Evolutionary conservation across 2,113 vertebrate species (phyloP), one percentile per base, ranked within the genome.

Genomic region (Montifringilla adamsi): DNA sequence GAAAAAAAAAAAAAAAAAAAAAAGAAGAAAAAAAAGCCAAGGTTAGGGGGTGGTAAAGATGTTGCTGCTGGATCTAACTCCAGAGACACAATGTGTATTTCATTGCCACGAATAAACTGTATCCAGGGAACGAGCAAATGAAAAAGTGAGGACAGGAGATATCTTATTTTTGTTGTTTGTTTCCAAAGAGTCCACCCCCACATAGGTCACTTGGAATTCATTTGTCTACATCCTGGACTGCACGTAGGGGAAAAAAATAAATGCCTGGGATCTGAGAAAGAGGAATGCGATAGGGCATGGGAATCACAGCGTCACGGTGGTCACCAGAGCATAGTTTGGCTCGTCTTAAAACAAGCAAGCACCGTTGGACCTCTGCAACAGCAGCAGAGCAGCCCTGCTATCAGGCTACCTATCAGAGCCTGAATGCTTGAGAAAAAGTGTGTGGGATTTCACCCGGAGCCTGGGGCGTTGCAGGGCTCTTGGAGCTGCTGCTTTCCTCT

Each of bases 221-320:
- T 98, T 98, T 98, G 98, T 98, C 98, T 98, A 98, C 98, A 99
- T 99, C 98, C 99, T 99, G 98, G 98, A 98, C 96, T 94, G 98
- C 97, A 98, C 97, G 98, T 97, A 98, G 98, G 97, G 96, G 91
- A 53, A 97, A 97, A 96, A 97, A 97, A 28, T 26, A 43, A 76
- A 62, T 5, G 98, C 98, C 98, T 99, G 98, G 98, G 99, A 99
- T 99, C 98, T 97, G 97, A 97, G 97, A 82, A 97, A 97, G 96
- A 99, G 98, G 99, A 99, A 99, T 99, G 98, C 90, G 91, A 97
- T 95, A 98, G 99, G 99, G 99, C 99, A 99, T 99, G 99, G 99
- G 99, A 99, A 99, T 98, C 97, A 92, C 96, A 97, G 97, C 98
- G 98, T 99, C 98, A 98, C 97, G 97, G 98, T 98, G 98, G 98